phyloP scores from a whole-genome alignment of 2,113 vertebrate genomes.

The Mellivora capensis region DNA sequence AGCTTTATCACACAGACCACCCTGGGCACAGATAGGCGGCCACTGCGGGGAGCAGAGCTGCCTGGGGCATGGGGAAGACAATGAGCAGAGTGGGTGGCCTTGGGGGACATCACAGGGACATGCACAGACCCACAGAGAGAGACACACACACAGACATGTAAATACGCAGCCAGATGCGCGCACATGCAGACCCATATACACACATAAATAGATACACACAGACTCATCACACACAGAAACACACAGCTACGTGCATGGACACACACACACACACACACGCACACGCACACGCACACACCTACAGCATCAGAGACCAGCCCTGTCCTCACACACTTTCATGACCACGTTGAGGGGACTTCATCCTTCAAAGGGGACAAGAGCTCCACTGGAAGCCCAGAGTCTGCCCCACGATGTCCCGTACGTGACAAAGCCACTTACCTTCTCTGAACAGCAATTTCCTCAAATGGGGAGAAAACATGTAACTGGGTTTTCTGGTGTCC shows the following conservation, averaged over 20 bases:
- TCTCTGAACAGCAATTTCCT: background rate
- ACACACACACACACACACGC: too few relatives aligned
- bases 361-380: background rate
- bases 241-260: too few relatives aligned
- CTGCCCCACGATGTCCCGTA: rapidly evolving
- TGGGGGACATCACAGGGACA: background rate
- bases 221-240: background rate
- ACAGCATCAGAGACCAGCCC: background rate
- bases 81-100: background rate
- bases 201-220: background rate
- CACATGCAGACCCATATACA: background rate
- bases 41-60: background rate
- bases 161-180: background rate
- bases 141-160: background rate
- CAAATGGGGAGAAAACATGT: background rate
- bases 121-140: background rate
- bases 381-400: background rate
- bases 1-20: background rate
- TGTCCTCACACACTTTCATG: background rate
- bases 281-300: background rate
- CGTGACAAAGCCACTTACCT: background rate
- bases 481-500: background rate
- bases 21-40: background rate
- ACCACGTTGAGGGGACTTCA: background rate
- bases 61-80: background rate